Conservation (phyloP, 2,888 invertebrate genomes). For the Caenorhabditis zanzibari region DNA sequence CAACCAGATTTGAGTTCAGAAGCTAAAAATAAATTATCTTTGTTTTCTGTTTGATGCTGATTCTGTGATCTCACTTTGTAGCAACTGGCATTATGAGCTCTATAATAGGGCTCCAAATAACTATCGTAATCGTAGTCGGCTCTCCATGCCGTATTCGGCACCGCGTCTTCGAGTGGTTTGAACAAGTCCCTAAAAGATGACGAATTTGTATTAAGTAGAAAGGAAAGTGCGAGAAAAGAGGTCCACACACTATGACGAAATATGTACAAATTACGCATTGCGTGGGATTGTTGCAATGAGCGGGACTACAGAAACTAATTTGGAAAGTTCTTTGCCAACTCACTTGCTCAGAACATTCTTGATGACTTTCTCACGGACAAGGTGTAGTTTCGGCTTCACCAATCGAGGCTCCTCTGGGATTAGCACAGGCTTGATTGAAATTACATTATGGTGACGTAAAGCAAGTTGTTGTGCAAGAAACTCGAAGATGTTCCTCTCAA, state of each 20-base stretch:
- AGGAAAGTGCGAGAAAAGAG: not conserved
- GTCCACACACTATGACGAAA: conserved; percentile 44
- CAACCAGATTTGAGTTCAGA: conserved; percentile 82
- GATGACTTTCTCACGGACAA: conserved; percentile 82
- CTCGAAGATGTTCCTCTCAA: conserved; percentile 80
- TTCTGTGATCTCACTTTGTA: conserved; percentile 74
- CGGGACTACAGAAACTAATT: not conserved
- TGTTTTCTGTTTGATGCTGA: not conserved
- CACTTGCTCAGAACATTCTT: conserved; percentile 81
- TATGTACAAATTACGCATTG: conserved; percentile 30
- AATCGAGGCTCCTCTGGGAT: conserved; percentile 83
- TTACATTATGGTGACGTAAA: conserved; percentile 78
- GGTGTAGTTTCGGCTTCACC: conserved; percentile 81
- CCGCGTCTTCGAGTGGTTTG: conserved; percentile 77
- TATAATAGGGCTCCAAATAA: conserved; percentile 77
- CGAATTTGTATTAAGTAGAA: conserved; percentile 28
- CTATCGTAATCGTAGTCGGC: conserved; percentile 76
- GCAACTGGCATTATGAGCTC: conserved; percentile 81
- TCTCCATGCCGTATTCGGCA: conserved; percentile 78
- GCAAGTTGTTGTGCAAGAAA: conserved; percentile 82
- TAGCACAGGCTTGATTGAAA: conserved; percentile 81
- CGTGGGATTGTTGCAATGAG: conserved; percentile 26
- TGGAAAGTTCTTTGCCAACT: conserved; percentile 29
- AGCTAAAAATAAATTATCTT: conserved; percentile 70
- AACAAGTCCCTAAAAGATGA: conserved; percentile 71